Evolutionary conservation across 2,888 invertebrate species (phyloP).

Genomic region (Empis stercorea): DNA sequence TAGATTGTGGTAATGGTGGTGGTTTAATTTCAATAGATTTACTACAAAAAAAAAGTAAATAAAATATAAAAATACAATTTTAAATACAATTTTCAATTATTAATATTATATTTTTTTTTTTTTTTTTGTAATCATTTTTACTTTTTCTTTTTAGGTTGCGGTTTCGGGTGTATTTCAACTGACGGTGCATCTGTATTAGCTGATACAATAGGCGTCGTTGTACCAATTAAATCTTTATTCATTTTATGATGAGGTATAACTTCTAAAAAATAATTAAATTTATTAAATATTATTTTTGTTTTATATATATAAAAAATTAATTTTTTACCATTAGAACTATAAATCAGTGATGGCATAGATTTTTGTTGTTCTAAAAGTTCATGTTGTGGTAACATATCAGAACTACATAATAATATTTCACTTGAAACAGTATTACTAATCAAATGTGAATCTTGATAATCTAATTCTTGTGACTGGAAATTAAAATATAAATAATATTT

Average conservation of each 20-base stretch:
- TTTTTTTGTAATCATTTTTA: too few species aligned
- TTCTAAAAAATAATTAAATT: too few species aligned
- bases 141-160: constrained; percentile 40
- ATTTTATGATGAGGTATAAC: too few species aligned
- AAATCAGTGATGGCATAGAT: too few species aligned
- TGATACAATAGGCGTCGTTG: constrained; percentile 50
- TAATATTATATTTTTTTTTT: too few species aligned
- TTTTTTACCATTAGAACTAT: too few species aligned
- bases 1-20: constrained; percentile 1
- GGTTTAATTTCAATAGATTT: constrained; percentile 25
- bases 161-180: constrained; percentile 31
- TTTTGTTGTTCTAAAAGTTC: constrained; percentile 1
- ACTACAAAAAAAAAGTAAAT: constrained; percentile 17
- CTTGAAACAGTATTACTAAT: constrained; percentile 9
- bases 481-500: neutral
- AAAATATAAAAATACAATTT: neutral
- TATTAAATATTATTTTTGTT: too few species aligned
- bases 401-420: constrained; percentile 15
- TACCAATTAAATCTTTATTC: neutral
- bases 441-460: constrained; percentile 18
- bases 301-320: too few species aligned
- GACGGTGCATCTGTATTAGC: constrained; percentile 54
- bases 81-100: too few species aligned
- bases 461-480: constrained; percentile 17
- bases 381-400: constrained; percentile 11